Conservation (phyloP, 2,797 vertebrate species). For the Columba guinea region DNA sequence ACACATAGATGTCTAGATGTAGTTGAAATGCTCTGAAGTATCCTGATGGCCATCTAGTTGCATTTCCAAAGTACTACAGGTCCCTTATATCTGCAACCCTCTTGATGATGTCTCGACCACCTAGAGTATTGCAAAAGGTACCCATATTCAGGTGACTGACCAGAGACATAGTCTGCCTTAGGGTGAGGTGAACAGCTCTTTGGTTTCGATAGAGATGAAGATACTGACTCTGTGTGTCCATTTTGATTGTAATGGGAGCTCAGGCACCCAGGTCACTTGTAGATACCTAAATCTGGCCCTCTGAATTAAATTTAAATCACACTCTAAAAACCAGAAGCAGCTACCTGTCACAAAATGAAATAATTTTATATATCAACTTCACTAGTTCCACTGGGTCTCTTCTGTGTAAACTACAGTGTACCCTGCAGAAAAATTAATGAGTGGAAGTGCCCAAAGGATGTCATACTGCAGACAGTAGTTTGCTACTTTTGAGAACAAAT, state of each 20-base stretch:
- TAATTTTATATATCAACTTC: background rate
- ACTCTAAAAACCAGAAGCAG: fast-evolving
- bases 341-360: background rate
- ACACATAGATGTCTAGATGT: background rate
- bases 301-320: background rate
- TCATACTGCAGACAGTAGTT: background rate
- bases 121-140: background rate
- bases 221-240: fast-evolving
- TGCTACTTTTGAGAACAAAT: background rate
- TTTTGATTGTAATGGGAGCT: background rate
- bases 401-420: background rate
- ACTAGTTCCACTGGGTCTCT: background rate
- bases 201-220: background rate
- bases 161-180: background rate
- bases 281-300: background rate
- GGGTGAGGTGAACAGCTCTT: background rate
- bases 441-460: no score
- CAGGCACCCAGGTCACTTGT: background rate
- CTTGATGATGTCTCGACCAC: background rate
- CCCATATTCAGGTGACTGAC: background rate
- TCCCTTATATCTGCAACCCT: background rate
- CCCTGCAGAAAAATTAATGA: background rate
- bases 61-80: background rate
- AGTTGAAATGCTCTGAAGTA: background rate
- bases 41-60: background rate